Conservation (phyloP, 2,888 invertebrate genomes). For the Cephus rjabovi region DNA sequence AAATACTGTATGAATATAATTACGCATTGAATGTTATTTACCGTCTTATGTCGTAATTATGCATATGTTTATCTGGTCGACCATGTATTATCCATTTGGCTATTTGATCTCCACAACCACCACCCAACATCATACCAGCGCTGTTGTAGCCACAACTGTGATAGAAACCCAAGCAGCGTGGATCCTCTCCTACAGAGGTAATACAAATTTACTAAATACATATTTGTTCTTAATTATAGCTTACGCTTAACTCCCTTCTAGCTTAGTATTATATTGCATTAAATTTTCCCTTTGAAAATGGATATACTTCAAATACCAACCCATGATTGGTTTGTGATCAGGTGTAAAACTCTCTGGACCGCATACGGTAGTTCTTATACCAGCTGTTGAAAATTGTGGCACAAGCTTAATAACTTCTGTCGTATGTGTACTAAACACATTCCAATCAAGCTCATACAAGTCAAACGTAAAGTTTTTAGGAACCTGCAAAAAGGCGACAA, state of each 20-base stretch:
- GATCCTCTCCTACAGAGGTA: conserved; percentile 61
- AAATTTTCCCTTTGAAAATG: neutral
- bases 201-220: neutral
- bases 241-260: neutral
- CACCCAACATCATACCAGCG: conserved; percentile 92
- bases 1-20: neutral
- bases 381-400: conserved; percentile 79
- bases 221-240: neutral
- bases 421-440: conserved; percentile 83
- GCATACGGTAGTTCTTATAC: conserved; percentile 88
- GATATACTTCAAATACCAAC: conserved; percentile 53
- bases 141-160: conserved; percentile 93
- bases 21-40: conserved; percentile 18
- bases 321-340: conserved; percentile 89
- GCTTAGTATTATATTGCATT: neutral
- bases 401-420: conserved; percentile 78
- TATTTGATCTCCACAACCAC: conserved; percentile 86
- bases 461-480: conserved; percentile 84
- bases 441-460: conserved; percentile 89
- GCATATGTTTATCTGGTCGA: conserved; percentile 87
- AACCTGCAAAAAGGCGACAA: conserved; percentile 66
- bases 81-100: conserved; percentile 88
- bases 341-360: conserved; percentile 94
- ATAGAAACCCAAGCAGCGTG: conserved; percentile 75
- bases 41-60: conserved; percentile 83